Base-by-base conservation (phyloP, 2,113 vertebrate species). In the Mesocricetus auratus region DNA sequence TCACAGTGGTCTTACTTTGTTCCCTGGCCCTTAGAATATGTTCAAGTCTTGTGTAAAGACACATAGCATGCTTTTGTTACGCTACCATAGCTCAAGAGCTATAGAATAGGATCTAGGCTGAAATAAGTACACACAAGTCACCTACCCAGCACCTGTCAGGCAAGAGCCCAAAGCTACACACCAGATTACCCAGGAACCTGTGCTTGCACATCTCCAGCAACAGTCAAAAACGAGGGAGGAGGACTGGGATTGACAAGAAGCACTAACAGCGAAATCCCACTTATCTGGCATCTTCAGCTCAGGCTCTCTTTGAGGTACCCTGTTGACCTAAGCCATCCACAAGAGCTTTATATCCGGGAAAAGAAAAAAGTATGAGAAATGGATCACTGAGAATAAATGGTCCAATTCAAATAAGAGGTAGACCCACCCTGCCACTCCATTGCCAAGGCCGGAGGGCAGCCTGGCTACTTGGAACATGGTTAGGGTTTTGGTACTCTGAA, bases 371-470 rank as follows among this genome's bases (percentile, higher is more conserved):
- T 86, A 75, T 97, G 88, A 97, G 95, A 96, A 97, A 94, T 7
- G 73, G 56, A 94, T 93, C 0, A 0, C 58, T 0, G 82, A 91
- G 94, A 88, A 97, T 86, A 95, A 90, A 79, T 71, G 36, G 92
- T 97, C 97, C 97, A 97, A 98, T 97, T 96, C 94, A 96, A 93
- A 97, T 95, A 94, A 50, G 96, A 98, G 97, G 68, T 31, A 69
- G 97, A 94, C 42, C 92, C 90, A 93, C 93, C 66, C 71, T 93
- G 95, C 56, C 83, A 73, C 94, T 85, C 91, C 62, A 53, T 87
- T 92, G 86, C 93, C 74, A 90, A 73, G 91, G 87, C 96, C 66
- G 82, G 95, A 97, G 94, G 96, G 31, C 12, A 0, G 0, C 6
- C 92, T 69, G 53, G 94, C 87, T 81, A 11, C 89, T 74, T 50